These are phyloP conservation scores for Crypturellus tataupa DNA, from an alignment of 2,797 vertebrate species.

Conservation along the genomic window DNA sequence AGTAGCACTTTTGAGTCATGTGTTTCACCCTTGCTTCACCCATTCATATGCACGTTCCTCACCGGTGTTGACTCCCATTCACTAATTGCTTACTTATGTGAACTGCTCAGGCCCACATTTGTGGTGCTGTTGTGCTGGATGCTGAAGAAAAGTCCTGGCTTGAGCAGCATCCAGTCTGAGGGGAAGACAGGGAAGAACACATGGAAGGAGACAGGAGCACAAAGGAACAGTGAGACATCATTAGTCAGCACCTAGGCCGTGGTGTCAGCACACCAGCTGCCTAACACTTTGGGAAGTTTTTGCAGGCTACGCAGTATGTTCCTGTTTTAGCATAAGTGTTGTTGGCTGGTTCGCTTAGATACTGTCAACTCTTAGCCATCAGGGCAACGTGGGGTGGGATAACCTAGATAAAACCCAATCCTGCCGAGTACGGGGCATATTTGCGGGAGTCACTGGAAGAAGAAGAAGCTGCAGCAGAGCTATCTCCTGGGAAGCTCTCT, in stretches of 20 bases:
- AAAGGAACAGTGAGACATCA: slow-evolving; percentile 8
- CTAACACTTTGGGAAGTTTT: slow-evolving; percentile 14
- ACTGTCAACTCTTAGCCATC: not conserved
- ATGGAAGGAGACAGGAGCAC: slow-evolving; percentile 35
- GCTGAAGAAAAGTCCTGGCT: not conserved
- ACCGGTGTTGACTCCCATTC: accelerated
- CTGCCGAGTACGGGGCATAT: not conserved
- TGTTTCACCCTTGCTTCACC: slow-evolving; percentile 24
- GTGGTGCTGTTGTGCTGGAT: not conserved
- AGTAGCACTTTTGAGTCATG: not conserved
- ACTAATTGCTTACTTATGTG: not conserved
- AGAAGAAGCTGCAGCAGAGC: not conserved
- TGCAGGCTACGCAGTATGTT: not conserved
- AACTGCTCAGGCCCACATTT: not conserved
- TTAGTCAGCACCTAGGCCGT: slow-evolving; percentile 46
- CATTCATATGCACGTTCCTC: not conserved
- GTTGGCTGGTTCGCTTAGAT: not conserved
- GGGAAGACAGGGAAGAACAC: slow-evolving; percentile 31
- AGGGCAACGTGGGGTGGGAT: not conserved
- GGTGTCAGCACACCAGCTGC: slow-evolving; percentile 47
- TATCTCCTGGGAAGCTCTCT: not conserved
- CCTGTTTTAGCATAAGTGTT: not conserved
- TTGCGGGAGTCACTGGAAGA: not conserved
- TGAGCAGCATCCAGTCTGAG: not conserved
- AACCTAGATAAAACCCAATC: not conserved